phyloP scores from a whole-genome alignment of 2,888 invertebrate species.

The Eurois occulta region DNA sequence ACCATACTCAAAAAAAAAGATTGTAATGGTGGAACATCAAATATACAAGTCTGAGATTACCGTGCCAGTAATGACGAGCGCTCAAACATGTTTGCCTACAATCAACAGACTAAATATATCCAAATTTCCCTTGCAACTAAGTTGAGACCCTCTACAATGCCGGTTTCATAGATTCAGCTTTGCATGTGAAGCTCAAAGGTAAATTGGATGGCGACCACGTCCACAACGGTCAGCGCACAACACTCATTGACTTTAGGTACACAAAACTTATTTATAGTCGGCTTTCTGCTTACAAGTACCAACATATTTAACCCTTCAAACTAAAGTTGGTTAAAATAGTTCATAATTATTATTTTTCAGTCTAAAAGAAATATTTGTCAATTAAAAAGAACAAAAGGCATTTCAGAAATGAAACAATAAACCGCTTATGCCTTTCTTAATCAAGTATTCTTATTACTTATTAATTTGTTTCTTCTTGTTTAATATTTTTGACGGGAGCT shows the following conservation, averaged over 20 bases:
- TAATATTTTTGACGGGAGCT: constrained; percentile 64
- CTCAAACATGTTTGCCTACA: constrained; percentile 43
- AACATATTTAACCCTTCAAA: constrained; percentile 35
- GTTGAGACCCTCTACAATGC: constrained; percentile 64
- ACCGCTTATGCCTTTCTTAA: constrained; percentile 33
- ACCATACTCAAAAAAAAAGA: not conserved
- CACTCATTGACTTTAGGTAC: constrained; percentile 72
- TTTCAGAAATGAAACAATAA: constrained; percentile 40
- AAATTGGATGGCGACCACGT: constrained; percentile 84
- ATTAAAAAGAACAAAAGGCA: constrained; percentile 7
- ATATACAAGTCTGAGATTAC: constrained; percentile 9
- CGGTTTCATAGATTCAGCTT: constrained; percentile 71
- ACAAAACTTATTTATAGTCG: constrained; percentile 69
- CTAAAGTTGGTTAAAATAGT: not conserved
- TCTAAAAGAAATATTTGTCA: not conserved
- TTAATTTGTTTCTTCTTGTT: constrained; percentile 63
- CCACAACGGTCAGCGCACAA: constrained; percentile 77
- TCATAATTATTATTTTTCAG: not conserved
- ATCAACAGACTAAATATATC: constrained; percentile 67
- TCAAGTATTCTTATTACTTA: constrained; percentile 61
- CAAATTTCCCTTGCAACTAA: constrained; percentile 59
- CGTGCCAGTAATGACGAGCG: not conserved
- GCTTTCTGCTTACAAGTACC: constrained; percentile 60
- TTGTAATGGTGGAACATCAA: not conserved
- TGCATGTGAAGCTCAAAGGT: constrained; percentile 80